phyloP scores from a whole-genome alignment of 2,888 invertebrate species.

The Apamea monoglypha region DNA sequence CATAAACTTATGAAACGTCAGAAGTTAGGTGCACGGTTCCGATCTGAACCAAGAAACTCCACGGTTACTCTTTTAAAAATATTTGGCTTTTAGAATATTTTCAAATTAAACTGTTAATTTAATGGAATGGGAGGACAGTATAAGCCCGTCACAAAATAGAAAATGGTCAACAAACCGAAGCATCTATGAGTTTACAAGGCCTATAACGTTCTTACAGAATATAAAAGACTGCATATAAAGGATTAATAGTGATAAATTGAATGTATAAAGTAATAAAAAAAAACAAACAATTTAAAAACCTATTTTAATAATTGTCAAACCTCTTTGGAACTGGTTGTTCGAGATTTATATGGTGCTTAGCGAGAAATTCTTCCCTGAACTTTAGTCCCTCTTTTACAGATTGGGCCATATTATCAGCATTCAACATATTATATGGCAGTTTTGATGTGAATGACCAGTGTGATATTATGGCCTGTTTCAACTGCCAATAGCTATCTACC shows the following conservation, averaged over 20 bases:
- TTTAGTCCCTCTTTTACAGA: conserved; percentile 11
- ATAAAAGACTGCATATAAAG: neutral
- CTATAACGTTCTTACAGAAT: neutral
- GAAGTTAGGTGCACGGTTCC: neutral
- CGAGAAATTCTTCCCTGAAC: conserved; percentile 11
- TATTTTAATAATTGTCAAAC: neutral
- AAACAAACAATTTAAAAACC: neutral
- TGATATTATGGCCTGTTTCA: conserved; percentile 2
- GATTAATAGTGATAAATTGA: neutral
- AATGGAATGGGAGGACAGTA: neutral
- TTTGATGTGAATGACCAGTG: conserved; percentile 16
- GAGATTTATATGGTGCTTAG: neutral
- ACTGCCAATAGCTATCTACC: neutral
- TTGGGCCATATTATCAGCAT: accelerated
- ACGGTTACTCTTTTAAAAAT: neutral
- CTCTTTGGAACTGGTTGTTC: neutral
- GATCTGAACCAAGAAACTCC: neutral
- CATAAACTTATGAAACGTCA: neutral
- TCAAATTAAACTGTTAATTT: neutral
- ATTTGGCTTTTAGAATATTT: neutral
- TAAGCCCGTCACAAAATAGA: neutral
- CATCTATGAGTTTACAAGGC: neutral
- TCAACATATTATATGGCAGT: accelerated
- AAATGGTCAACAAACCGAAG: neutral
- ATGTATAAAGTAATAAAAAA: neutral